phyloP scores from a whole-genome alignment of 2,113 vertebrate species.

The Dromaius novaehollandiae region DNA sequence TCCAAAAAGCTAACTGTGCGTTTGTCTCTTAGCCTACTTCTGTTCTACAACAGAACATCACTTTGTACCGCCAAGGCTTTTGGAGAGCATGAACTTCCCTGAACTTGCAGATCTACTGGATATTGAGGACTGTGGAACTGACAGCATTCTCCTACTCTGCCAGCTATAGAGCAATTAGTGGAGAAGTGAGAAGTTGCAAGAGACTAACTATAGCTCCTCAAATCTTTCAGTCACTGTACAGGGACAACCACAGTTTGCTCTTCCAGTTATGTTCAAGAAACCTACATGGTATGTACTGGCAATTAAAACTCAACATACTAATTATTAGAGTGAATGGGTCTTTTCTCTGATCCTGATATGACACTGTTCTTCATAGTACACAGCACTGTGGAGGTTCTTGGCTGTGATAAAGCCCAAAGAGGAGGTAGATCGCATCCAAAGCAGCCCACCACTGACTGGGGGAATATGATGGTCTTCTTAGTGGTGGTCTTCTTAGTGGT shows the following conservation, averaged over 20 bases:
- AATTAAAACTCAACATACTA: neutral
- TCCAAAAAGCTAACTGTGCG: neutral
- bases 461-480: neutral
- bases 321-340: too few relatives aligned
- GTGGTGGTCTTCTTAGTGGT: neutral
- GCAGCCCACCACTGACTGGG: too few relatives aligned
- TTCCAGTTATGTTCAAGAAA: neutral
- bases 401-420: neutral
- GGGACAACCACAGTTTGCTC: neutral
- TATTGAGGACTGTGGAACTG: neutral
- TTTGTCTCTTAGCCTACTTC: neutral
- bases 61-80: neutral
- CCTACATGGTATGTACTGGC: neutral
- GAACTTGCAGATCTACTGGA: neutral
- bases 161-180: too few relatives aligned
- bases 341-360: too few relatives aligned
- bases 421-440: too few relatives aligned
- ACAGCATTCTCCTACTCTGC: too few relatives aligned
- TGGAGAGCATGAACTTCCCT: neutral
- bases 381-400: neutral
- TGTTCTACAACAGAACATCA: neutral
- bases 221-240: too few relatives aligned
- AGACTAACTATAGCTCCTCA: neutral
- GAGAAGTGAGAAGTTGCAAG: neutral
- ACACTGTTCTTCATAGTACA: neutral